Percentiles rank a stretch among this genome's conserved stretches.
Conservation (phyloP, 30 jellyfish, hydroid and myxozoan genomes). For the Chrysaora quinquecirrha region DNA sequence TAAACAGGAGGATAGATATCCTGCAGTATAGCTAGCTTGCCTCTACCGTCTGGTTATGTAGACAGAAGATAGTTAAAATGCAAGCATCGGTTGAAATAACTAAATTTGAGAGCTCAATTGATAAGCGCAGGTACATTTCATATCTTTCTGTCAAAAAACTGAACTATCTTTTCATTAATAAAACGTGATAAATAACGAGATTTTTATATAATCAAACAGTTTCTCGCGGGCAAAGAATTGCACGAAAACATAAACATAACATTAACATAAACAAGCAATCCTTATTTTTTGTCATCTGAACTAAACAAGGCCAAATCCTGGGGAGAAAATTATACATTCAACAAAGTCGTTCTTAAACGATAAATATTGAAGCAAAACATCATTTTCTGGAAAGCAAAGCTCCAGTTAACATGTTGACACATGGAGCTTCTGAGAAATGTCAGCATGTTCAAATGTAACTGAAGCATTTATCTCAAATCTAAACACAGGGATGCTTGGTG, state of each 20-base stretch:
- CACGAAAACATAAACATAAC: no score
- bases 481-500: slow-evolving; percentile 1
- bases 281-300: no score
- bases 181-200: background rate
- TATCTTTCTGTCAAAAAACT: no score
- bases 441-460: background rate
- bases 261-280: no score
- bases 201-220: slow-evolving; percentile 1
- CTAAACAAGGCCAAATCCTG: background rate
- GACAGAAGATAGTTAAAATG: no score
- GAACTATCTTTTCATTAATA: no score
- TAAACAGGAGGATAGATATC: no score
- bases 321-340: background rate
- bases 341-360: background rate
- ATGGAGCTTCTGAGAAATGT: background rate
- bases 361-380: no score
- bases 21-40: no score
- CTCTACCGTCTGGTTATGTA: no score
- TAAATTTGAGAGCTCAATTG: no score
- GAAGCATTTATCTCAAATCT: background rate
- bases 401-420: background rate
- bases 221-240: background rate
- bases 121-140: background rate
- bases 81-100: no score
- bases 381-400: background rate